phyloP scores from a whole-genome alignment of 2,797 vertebrate genomes.

The Rhynchotus rufescens region DNA sequence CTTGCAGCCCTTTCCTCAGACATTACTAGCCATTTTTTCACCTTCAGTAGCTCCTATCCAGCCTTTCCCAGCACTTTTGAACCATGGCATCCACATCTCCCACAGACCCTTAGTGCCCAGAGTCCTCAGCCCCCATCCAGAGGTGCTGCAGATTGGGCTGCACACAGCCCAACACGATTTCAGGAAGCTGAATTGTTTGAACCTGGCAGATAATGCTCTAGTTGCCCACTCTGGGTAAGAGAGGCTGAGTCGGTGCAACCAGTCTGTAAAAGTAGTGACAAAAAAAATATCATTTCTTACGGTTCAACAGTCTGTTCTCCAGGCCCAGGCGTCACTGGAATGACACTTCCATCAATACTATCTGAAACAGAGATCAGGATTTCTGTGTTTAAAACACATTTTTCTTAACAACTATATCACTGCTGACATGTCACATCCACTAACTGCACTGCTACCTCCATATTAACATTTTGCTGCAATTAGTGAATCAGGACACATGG shows the following conservation, averaged over 20 bases:
- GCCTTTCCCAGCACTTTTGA: not conserved
- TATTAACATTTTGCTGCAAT: not conserved
- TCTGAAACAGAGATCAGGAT: conserved; percentile 79
- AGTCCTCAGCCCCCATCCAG: not conserved
- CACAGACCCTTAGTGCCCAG: not conserved
- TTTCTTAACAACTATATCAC: not conserved
- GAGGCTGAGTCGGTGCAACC: not conserved
- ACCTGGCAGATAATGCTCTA: not conserved
- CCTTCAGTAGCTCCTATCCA: not conserved
- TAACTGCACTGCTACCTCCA: not conserved
- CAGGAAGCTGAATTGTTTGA: not conserved
- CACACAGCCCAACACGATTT: not conserved
- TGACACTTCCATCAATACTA: conserved; percentile 77
- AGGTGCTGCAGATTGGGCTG: not conserved
- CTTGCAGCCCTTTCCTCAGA: not conserved
- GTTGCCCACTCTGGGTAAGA: not conserved
- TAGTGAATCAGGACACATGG: not conserved
- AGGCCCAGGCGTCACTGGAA: conserved; percentile 79
- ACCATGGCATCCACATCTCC: not conserved
- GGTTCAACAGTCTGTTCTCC: conserved; percentile 86
- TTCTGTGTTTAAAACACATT: not conserved
- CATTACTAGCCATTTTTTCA: not conserved
- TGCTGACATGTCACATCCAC: not conserved
- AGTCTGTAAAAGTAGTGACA: not conserved
- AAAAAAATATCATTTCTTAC: conserved; percentile 79